Percentiles rank a stretch among this genome's conserved stretches.
Conservation (phyloP, 2,888 invertebrate genomes). For the Glyphotaelius pellucidus region DNA sequence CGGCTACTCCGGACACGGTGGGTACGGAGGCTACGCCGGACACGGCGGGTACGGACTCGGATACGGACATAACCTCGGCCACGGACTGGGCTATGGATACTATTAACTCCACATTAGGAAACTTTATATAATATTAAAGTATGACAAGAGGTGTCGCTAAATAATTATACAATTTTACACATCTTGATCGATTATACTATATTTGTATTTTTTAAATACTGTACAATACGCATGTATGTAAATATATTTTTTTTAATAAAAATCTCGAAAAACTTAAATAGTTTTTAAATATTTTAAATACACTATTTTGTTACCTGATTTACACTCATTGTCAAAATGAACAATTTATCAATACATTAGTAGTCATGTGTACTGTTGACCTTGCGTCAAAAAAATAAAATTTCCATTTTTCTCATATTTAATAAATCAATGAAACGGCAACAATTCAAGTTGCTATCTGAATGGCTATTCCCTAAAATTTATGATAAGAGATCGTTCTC, state of each 20-base stretch:
- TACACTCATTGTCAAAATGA: too few species aligned
- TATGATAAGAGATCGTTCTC: too few species aligned
- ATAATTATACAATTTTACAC: neutral
- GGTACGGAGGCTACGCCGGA: conserved; percentile 19
- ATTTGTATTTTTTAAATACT: conserved; percentile 4
- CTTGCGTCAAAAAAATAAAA: too few species aligned
- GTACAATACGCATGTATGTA: conserved; percentile 12
- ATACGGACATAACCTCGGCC: neutral
- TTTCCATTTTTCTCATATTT: too few species aligned
- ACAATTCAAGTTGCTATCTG: too few species aligned
- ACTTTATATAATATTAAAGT: neutral
- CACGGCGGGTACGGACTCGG: neutral
- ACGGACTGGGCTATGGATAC: conserved; percentile 55
- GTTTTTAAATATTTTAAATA: neutral
- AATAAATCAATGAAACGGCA: too few species aligned
- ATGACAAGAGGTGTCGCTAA: neutral
- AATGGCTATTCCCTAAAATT: too few species aligned
- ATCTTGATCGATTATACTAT: neutral
- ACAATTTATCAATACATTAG: too few species aligned
- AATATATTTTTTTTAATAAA: conserved; percentile 38
- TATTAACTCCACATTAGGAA: conserved; percentile 29
- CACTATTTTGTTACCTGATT: too few species aligned
- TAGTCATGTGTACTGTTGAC: too few species aligned
- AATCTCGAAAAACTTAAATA: neutral
- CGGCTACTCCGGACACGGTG: conserved; percentile 58